Conservation (phyloP, 2,888 invertebrate genomes). For the Apomyelois bistriatella region DNA sequence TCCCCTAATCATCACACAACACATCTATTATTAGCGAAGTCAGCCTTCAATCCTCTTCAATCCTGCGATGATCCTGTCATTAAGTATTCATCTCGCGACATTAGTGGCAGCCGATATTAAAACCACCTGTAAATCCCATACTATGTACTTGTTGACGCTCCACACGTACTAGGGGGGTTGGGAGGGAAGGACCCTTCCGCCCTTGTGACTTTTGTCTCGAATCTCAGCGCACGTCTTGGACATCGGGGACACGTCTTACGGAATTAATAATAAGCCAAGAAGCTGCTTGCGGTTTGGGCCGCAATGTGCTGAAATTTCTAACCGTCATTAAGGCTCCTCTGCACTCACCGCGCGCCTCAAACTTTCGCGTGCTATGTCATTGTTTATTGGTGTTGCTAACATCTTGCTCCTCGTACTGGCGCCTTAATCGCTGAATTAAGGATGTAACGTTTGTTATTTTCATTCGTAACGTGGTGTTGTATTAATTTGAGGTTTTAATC, state of each 20-base stretch:
- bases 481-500: slow-evolving; percentile 18
- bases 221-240: slow-evolving; percentile 80
- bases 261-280: slow-evolving; percentile 81
- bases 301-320: slow-evolving; percentile 77
- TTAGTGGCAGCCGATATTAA: slow-evolving; percentile 76
- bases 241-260: slow-evolving; percentile 80
- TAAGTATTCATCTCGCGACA: slow-evolving; percentile 79
- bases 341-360: slow-evolving; percentile 72
- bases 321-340: slow-evolving; percentile 77
- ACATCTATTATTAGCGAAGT: slow-evolving; percentile 47
- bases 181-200: slow-evolving; percentile 55
- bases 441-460: slow-evolving; percentile 39
- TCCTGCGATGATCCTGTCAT: slow-evolving; percentile 64
- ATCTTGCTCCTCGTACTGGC: slow-evolving; percentile 65
- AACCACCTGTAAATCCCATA: slow-evolving; percentile 77
- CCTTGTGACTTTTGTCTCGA: slow-evolving; percentile 78
- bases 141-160: slow-evolving; percentile 58
- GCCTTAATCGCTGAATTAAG: slow-evolving; percentile 74
- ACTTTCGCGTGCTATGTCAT: slow-evolving; percentile 64
- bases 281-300: slow-evolving; percentile 74
- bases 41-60: slow-evolving; percentile 46
- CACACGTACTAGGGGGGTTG: slow-evolving; percentile 55
- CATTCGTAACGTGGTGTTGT: neutral
- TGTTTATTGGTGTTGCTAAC: slow-evolving; percentile 75
- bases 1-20: slow-evolving; percentile 17